Percentiles rank a stretch among this genome's conserved stretches.
phyloP scores from a whole-genome alignment of 2,797 vertebrate species.

The Amazona finschi region DNA sequence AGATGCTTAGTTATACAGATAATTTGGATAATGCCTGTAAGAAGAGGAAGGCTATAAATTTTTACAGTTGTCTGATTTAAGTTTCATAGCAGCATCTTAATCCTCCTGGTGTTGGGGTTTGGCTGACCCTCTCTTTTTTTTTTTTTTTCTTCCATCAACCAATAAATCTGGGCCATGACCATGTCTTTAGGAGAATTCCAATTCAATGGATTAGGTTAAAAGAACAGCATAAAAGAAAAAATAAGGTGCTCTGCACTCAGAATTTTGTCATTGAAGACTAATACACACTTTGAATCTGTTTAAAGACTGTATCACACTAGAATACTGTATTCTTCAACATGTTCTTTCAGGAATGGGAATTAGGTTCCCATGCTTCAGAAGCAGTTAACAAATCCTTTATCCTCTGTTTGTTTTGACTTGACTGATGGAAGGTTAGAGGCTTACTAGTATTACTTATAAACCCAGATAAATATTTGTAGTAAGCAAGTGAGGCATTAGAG shows the following conservation, averaged over 20 bases:
- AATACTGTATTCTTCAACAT: not conserved
- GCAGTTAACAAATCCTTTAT: not conserved
- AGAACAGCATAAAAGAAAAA: not conserved
- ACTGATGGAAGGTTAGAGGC: not conserved
- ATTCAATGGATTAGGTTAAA: not conserved
- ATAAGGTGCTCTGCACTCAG: not conserved
- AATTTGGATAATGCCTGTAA: not conserved
- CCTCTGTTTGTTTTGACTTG: not conserved
- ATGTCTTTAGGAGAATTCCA: not conserved
- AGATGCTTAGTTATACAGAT: not conserved
- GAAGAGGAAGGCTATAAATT: not conserved
- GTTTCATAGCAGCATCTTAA: not conserved
- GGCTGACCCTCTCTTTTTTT: not conserved
- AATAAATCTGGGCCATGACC: not conserved
- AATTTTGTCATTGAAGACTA: not conserved
- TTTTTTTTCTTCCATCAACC: not conserved
- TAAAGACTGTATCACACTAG: not conserved
- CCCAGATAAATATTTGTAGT: not conserved
- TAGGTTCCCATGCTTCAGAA: not conserved
- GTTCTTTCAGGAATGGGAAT: not conserved
- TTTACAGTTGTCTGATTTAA: not conserved
- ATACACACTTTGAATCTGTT: not conserved
- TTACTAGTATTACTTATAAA: not conserved
- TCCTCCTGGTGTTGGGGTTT: not conserved
- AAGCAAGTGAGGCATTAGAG: not conserved